Evolutionary conservation across 2,113 vertebrate species (phyloP).

Genomic region (Crotalus horridus): DNA sequence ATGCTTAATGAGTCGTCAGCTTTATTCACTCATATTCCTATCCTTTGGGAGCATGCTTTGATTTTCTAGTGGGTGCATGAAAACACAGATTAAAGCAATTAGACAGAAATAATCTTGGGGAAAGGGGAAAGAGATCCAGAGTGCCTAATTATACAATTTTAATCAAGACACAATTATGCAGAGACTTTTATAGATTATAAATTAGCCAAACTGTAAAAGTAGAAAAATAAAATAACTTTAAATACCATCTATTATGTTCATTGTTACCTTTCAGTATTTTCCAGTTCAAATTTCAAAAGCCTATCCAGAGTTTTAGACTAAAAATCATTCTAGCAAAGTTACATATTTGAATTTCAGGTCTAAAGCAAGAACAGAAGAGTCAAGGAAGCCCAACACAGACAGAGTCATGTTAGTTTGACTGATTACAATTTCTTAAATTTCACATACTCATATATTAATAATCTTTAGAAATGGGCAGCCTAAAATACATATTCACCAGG

Average conservation of each 20-base stretch:
- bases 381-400: background rate
- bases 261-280: conserved; percentile 54
- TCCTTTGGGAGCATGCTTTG: conserved; percentile 65
- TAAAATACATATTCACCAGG: background rate
- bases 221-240: conserved; percentile 53
- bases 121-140: conserved; percentile 62
- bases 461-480: background rate
- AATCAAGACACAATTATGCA: conserved; percentile 60
- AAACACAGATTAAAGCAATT: conserved; percentile 73
- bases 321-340: conserved; percentile 21
- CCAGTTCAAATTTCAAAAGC: conserved; percentile 41
- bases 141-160: conserved; percentile 65
- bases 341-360: background rate
- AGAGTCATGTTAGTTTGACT: background rate
- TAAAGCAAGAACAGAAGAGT: background rate
- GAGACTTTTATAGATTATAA: conserved; percentile 60
- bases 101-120: conserved; percentile 67
- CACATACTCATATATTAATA: background rate
- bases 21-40: conserved; percentile 66
- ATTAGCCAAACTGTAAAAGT: conserved; percentile 52
- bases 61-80: conserved; percentile 64
- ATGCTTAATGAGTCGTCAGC: conserved; percentile 68
- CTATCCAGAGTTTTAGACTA: conserved; percentile 33
- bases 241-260: conserved; percentile 48
- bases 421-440: background rate